These are phyloP conservation scores for Drosophila nikananu DNA, from an alignment of 1,140 invertebrate genomes.

Conservation along the genomic window DNA sequence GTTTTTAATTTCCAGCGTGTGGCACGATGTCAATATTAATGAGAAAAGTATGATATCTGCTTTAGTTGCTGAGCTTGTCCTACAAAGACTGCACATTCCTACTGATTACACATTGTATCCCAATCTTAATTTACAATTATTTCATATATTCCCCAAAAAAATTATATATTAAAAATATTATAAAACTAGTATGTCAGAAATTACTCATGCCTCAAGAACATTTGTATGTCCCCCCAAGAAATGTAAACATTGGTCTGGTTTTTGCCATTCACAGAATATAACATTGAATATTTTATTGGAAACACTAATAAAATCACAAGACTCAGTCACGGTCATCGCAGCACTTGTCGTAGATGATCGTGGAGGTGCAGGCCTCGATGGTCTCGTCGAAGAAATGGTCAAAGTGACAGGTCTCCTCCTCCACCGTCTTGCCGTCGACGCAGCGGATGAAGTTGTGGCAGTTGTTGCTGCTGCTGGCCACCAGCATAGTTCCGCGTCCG, in stretches of 20 bases:
- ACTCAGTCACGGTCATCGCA: constrained; percentile 62
- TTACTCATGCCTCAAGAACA: not conserved
- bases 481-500: constrained; percentile 66
- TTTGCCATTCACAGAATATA: constrained; percentile 16
- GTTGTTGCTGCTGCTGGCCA: constrained; percentile 64
- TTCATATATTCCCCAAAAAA: no score
- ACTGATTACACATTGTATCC: no score
- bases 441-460: constrained; percentile 73
- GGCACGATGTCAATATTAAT: not conserved
- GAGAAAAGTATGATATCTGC: not conserved
- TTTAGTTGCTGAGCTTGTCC: not conserved
- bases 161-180: no score
- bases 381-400: constrained; percentile 75
- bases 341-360: constrained; percentile 68
- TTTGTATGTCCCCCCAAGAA: not conserved
- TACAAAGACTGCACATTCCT: not conserved
- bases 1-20: constrained; percentile 2
- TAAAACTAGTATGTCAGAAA: not conserved
- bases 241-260: not conserved
- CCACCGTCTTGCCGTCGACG: constrained; percentile 38
- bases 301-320: not conserved
- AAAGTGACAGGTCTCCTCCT: constrained; percentile 49
- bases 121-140: no score
- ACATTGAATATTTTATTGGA: constrained; percentile 14
- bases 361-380: constrained; percentile 45